Evolutionary conservation across 2,888 invertebrate species (phyloP).

Genomic region (Drosophila maculinotata): DNA sequence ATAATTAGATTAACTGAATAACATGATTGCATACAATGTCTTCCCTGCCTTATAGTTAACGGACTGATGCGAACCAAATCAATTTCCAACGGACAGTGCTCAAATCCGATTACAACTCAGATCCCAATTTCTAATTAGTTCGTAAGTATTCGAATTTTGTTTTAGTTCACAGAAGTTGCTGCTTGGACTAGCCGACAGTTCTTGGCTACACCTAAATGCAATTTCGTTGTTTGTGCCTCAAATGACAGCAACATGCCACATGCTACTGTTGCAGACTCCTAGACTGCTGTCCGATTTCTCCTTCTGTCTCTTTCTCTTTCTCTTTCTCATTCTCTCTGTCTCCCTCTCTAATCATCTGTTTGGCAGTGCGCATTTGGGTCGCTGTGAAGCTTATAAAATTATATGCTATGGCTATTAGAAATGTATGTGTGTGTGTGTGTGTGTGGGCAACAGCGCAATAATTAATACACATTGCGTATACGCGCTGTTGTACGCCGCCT

Average conservation of each 20-base stretch:
- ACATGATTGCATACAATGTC: too few relatives aligned
- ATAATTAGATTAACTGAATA: too few relatives aligned
- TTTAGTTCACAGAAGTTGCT: not conserved
- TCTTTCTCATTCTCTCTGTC: not conserved
- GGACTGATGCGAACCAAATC: too few relatives aligned
- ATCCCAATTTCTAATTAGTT: slow-evolving; percentile 40
- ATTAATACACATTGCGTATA: slow-evolving; percentile 51
- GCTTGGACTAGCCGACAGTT: slow-evolving; percentile 19
- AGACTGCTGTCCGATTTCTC: not conserved
- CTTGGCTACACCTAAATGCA: slow-evolving; percentile 42
- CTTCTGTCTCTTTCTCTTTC: not conserved
- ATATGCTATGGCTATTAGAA: slow-evolving; percentile 21
- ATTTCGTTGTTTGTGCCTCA: slow-evolving; percentile 49
- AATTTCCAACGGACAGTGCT: too few relatives aligned
- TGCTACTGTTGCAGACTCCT: slow-evolving; percentile 15
- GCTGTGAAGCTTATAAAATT: slow-evolving; percentile 27
- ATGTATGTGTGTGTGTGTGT: slow-evolving; percentile 10
- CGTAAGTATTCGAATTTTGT: slow-evolving; percentile 4
- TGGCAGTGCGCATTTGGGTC: slow-evolving; percentile 29
- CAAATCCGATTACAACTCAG: slow-evolving; percentile 23
- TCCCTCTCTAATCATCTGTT: not conserved
- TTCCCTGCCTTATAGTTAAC: not conserved
- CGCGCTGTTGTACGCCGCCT: slow-evolving; percentile 13
- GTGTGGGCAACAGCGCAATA: slow-evolving; percentile 12
- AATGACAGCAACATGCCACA: slow-evolving; percentile 36